phyloP scores from a whole-genome alignment of 2,113 vertebrate species.

The Danio rerio region DNA sequence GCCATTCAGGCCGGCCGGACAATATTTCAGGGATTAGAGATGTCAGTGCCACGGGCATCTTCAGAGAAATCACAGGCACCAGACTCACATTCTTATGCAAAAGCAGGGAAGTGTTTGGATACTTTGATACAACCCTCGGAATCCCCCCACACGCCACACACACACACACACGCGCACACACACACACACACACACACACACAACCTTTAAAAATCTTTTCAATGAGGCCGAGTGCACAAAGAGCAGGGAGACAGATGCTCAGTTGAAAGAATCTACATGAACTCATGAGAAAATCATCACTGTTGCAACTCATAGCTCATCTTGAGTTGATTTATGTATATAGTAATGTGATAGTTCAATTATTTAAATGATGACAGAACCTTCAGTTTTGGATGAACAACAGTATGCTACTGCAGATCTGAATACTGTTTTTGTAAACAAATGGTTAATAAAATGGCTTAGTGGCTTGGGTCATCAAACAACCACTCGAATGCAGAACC shows the following conservation, averaged over 20 bases:
- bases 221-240: conserved; percentile 24
- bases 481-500: no score
- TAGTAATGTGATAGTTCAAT: not conserved
- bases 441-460: not conserved
- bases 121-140: conserved; percentile 30
- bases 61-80: conserved; percentile 83
- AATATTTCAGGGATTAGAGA: conserved; percentile 91
- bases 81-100: conserved; percentile 92
- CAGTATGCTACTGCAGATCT: not conserved
- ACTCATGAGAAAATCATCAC: conserved; percentile 11
- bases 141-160: not conserved
- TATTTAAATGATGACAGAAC: not conserved
- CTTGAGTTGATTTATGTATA: not conserved
- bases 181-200: not conserved
- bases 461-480: no score
- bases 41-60: conserved; percentile 86
- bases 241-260: conserved; percentile 27
- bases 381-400: not conserved
- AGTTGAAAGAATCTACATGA: not conserved
- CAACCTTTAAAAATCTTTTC: conserved; percentile 22
- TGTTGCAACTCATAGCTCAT: not conserved
- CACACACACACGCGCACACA: not conserved
- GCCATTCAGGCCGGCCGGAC: conserved; percentile 85
- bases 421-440: not conserved
- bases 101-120: conserved; percentile 83